These are phyloP conservation scores for Aphelinus atriplicis DNA, from an alignment of 1,140 invertebrate species.

Conservation along the genomic window DNA sequence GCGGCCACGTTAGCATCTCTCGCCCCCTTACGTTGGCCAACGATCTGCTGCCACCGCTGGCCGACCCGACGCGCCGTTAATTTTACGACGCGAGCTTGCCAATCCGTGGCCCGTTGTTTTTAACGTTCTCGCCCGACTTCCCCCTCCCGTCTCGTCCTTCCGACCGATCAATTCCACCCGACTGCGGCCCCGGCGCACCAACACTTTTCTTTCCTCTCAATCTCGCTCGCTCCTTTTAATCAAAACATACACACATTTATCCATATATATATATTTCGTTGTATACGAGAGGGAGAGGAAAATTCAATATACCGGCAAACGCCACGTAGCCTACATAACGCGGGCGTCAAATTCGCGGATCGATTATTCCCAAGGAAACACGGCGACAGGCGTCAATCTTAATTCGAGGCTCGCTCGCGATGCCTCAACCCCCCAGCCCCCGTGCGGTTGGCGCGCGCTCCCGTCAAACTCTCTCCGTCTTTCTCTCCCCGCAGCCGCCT, in stretches of 20 bases:
- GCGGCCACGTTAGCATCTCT: constrained; percentile 26
- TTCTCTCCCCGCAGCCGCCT: neutral
- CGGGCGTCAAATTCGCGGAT: constrained; percentile 4
- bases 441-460: neutral
- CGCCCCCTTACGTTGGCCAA: constrained; percentile 3
- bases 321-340: too few species aligned
- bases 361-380: constrained; percentile 25
- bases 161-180: too few species aligned
- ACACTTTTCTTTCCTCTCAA: neutral
- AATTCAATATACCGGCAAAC: too few species aligned
- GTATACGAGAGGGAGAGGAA: too few species aligned
- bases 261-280: too few species aligned
- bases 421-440: neutral
- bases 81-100: constrained; percentile 25
- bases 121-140: neutral
- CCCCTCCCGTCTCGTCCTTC: too few species aligned
- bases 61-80: constrained; percentile 10
- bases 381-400: constrained; percentile 32
- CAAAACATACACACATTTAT: too few species aligned
- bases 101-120: neutral
- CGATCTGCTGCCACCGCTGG: neutral
- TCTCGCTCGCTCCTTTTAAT: neutral
- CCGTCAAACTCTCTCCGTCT: constrained; percentile 14
- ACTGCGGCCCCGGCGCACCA: too few species aligned
- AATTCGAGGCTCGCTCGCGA: neutral